These are phyloP conservation scores for Pygoscelis adeliae DNA, from an alignment of 2,113 vertebrate species.

Conservation along the genomic window DNA sequence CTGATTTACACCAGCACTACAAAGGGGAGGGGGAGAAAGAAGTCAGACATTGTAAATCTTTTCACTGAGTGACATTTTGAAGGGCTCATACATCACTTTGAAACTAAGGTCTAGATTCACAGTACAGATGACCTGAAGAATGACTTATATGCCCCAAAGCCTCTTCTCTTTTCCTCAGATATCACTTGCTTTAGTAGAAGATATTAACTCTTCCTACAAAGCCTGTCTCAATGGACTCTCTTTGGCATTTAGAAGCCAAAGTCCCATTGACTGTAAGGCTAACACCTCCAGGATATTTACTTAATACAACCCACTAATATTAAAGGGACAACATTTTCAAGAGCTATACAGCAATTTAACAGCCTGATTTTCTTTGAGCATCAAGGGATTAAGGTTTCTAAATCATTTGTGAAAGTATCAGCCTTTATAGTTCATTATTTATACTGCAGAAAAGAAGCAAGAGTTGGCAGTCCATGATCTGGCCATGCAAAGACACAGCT, in stretches of 20 bases:
- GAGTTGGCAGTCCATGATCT: background rate
- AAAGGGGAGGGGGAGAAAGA: background rate
- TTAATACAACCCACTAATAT: background rate
- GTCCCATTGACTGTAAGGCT: background rate
- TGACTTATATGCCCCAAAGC: constrained; percentile 6
- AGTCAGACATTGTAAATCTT: background rate
- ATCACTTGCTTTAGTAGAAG: background rate
- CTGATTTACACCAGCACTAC: constrained; percentile 27
- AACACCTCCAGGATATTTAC: constrained; percentile 7
- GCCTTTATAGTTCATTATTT: background rate
- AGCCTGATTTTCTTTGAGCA: background rate
- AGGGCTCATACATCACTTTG: background rate
- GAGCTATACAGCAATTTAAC: background rate
- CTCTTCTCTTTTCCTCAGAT: background rate
- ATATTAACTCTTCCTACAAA: background rate
- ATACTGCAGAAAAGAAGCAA: background rate
- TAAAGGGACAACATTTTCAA: background rate
- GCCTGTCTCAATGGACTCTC: background rate
- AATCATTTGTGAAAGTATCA: background rate
- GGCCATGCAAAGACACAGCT: background rate
- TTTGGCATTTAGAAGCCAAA: background rate
- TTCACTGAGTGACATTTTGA: constrained; percentile 23
- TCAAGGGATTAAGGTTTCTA: background rate
- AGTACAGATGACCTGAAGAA: background rate
- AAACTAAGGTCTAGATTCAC: background rate